Evolutionary conservation across 2,113 vertebrate species (phyloP), one percentile per base, ranked within the genome.

Genomic region (Mesembrinibis cayennensis): DNA sequence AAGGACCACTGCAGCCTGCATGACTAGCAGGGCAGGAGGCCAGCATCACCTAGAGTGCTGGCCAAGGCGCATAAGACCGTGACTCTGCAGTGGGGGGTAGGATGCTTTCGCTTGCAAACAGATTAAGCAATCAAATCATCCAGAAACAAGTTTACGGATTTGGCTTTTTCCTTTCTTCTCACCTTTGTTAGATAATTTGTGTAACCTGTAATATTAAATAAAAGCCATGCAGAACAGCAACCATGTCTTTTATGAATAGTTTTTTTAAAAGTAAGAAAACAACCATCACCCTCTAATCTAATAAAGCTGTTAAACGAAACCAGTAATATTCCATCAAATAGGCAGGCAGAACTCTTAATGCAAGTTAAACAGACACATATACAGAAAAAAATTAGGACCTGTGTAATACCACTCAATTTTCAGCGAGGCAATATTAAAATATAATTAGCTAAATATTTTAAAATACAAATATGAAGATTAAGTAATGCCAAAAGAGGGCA

Each of bases 51-150:
- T 34, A 13, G 38, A 4, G 27, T 11, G 59, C 55, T 49, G 42
- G n/a, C 71, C 79, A 26, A 13, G 22, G 45, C 1, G 0, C 19
- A 11, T 0, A 47, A 67, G 58, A 49, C 45, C 3, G 0, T 0
- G 0, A 9, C 34, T 38, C 55, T 9, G 26, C 38, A 44, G 55
- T 5, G 0, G 4, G 3, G 9, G 5, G n/a, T 14, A 50, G 23
- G 53, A 53, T 7, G 26, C 40, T 62, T 73, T 36, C 5, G 4
- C 59, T 42, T 40, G 32, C 55, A 36, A 23, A 81, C 22, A 70
- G 38, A 87, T 71, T 34, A 63, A 89, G 44, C 22, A 65, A 59
- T 8, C 53, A 77, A 55, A 88, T 36, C 6, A 90, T 29, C 42
- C 78, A 71, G 9, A 62, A 95, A 38, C 4, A 38, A 38, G 21